Evolutionary conservation across 2,797 vertebrate species (phyloP).

Genomic region (Acanthurus leucopareius): DNA sequence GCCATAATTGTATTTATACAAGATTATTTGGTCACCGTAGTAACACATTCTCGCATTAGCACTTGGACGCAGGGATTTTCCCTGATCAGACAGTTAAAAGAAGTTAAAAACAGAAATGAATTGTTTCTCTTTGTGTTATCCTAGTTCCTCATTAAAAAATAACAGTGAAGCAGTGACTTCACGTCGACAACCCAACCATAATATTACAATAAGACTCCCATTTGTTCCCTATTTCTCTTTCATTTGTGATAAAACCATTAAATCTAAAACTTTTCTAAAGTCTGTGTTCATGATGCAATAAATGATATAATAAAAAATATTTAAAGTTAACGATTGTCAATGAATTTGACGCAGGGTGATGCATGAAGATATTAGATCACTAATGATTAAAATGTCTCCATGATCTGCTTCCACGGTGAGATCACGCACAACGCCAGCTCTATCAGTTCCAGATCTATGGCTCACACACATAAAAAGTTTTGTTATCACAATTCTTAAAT

Average conservation of each 20-base stretch:
- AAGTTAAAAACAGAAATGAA: not conserved
- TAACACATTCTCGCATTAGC: not conserved
- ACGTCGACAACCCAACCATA: not conserved
- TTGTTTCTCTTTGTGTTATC: not conserved
- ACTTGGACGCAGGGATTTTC: not conserved
- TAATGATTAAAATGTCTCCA: no score
- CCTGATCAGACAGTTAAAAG: not conserved
- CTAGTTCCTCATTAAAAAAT: slow-evolving; percentile 8
- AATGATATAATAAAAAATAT: no score
- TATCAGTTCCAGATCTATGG: no score
- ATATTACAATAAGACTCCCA: not conserved
- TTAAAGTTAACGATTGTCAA: no score
- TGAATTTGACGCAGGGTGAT: no score
- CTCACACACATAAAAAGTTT: no score
- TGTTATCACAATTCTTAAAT: no score
- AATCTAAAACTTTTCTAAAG: no score
- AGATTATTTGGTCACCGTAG: not conserved
- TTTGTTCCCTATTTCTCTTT: not conserved
- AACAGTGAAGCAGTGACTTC: not conserved
- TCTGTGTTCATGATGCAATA: no score
- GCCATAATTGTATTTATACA: not conserved
- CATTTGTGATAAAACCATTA: not conserved
- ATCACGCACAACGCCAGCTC: no score
- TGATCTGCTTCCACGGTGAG: no score
- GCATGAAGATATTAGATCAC: no score